These are phyloP conservation scores for Prorops nasuta DNA, from an alignment of 1,140 invertebrate genomes.

Conservation along the genomic window DNA sequence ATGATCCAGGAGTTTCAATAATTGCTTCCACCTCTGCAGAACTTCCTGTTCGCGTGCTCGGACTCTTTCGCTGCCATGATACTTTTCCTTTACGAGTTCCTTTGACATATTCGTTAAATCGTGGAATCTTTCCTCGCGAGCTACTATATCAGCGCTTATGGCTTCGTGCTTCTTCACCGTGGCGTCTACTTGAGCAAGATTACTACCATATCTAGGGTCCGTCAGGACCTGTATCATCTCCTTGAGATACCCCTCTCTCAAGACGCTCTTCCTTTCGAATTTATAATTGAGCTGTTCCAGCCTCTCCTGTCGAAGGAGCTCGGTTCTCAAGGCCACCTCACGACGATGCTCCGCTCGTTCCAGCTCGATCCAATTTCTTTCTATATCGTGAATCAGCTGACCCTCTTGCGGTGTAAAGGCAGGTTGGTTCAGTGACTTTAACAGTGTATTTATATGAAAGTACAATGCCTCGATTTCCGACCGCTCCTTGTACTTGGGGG, in stretches of 20 bases:
- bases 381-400: constrained; percentile 87
- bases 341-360: constrained; percentile 93
- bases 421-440: constrained; percentile 90
- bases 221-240: constrained; percentile 97
- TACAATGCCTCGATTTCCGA: constrained; percentile 96
- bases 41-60: constrained; percentile 82
- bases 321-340: constrained; percentile 88
- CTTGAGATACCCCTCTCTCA: constrained; percentile 91
- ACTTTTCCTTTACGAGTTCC: constrained; percentile 88
- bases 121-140: constrained; percentile 91
- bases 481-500: constrained; percentile 95
- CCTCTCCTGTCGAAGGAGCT: constrained; percentile 88
- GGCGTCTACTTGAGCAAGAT: constrained; percentile 91
- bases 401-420: constrained; percentile 89
- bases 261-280: constrained; percentile 91
- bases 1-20: constrained; percentile 81
- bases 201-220: constrained; percentile 88
- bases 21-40: constrained; percentile 80
- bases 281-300: constrained; percentile 94
- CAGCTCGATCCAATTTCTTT: constrained; percentile 87
- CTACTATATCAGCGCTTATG: constrained; percentile 94
- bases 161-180: constrained; percentile 98
- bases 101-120: constrained; percentile 89
- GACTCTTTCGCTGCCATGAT: constrained; percentile 85
- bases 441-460: constrained; percentile 94